Evolutionary conservation across 2,888 invertebrate species (phyloP).

Genomic region (Anthrax anthrax): DNA sequence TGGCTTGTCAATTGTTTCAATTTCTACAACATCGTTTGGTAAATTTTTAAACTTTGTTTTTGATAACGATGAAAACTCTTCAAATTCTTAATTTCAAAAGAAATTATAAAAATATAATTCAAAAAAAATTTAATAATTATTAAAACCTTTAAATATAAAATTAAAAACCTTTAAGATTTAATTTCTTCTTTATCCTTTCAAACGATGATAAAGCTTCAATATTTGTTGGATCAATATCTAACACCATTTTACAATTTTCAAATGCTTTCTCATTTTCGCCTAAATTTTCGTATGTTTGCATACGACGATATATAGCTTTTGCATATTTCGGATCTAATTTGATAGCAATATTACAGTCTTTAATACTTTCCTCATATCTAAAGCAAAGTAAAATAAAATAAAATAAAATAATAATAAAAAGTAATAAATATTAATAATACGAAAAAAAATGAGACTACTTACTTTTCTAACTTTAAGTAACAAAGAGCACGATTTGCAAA

Average conservation of each 20-base stretch:
- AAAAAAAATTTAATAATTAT: not conserved
- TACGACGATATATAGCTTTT: slow-evolving; percentile 73
- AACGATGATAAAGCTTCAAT: slow-evolving; percentile 39
- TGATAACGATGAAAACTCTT: too few species aligned
- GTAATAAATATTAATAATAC: not conserved
- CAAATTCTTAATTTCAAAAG: too few species aligned
- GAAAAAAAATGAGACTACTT: not conserved
- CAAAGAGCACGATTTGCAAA: slow-evolving; percentile 83
- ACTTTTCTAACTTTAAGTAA: slow-evolving; percentile 67
- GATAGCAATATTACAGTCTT: slow-evolving; percentile 70
- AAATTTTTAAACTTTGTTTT: not conserved
- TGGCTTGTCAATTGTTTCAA: slow-evolving; percentile 25
- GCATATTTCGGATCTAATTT: slow-evolving; percentile 62
- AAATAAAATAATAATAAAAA: not conserved
- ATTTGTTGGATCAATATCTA: slow-evolving; percentile 68
- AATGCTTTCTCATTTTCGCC: slow-evolving; percentile 58
- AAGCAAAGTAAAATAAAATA: slow-evolving; percentile 12
- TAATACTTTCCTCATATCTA: slow-evolving; percentile 27
- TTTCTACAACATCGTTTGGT: slow-evolving; percentile 12
- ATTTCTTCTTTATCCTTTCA: slow-evolving; percentile 19
- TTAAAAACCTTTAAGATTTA: slow-evolving; percentile 24
- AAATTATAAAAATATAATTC: not conserved
- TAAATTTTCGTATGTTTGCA: slow-evolving; percentile 56
- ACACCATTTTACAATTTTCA: slow-evolving; percentile 51
- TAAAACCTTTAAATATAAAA: not conserved